These are phyloP conservation scores for Graphium colonna DNA, from an alignment of 2,888 invertebrate species.

Conservation along the genomic window DNA sequence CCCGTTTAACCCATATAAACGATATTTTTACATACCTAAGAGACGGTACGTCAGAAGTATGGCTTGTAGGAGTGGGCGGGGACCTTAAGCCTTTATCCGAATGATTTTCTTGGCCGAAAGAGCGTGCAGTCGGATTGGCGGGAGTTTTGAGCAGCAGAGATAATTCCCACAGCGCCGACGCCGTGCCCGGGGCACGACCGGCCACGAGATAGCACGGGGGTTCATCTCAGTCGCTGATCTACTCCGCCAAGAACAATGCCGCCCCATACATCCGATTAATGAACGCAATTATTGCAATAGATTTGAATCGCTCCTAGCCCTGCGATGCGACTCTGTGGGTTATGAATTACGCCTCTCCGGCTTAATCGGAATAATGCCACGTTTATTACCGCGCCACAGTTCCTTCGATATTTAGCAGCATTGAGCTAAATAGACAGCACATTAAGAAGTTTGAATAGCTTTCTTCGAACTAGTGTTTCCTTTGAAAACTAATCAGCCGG, in stretches of 20 bases:
- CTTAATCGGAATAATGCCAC: not conserved
- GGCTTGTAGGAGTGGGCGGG: not conserved
- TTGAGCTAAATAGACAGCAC: conserved; percentile 39
- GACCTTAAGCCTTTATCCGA: not conserved
- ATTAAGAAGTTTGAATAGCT: conserved; percentile 41
- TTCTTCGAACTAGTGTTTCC: conserved; percentile 67
- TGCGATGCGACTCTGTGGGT: not conserved
- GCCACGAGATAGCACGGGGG: conserved; percentile 58
- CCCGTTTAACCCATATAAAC: too few species aligned
- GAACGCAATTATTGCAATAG: conserved; percentile 60
- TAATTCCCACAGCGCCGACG: conserved; percentile 57
- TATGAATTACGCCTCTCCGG: not conserved
- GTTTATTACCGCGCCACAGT: too few species aligned
- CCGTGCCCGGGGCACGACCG: conserved; percentile 63
- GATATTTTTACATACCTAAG: too few species aligned
- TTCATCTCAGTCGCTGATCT: conserved; percentile 62
- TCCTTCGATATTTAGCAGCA: conserved; percentile 5
- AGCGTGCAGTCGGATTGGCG: not conserved
- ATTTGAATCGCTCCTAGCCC: conserved; percentile 21
- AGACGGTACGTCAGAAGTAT: too few species aligned
- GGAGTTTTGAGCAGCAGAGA: conserved; percentile 11
- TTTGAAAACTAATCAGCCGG: conserved; percentile 71
- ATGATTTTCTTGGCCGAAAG: not conserved
- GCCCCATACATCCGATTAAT: conserved; percentile 54
- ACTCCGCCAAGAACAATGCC: conserved; percentile 62